phyloP scores from a whole-genome alignment of 2,888 invertebrate species.

The Hyalella azteca region DNA sequence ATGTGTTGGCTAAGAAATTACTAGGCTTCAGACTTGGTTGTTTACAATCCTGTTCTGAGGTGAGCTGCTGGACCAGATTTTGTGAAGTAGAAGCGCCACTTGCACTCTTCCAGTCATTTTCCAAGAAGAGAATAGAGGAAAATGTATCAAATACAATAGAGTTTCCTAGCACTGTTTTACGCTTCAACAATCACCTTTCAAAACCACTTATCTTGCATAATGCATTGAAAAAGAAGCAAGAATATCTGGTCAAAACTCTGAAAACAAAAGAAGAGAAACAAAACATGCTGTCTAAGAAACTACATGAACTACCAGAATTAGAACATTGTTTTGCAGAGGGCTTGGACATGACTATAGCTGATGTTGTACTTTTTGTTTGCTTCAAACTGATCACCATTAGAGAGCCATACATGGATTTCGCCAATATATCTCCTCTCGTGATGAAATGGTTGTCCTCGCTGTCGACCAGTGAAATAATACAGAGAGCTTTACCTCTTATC shows the following conservation, averaged over 20 bases:
- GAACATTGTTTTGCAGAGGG: conserved; percentile 83
- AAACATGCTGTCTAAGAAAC: conserved; percentile 35
- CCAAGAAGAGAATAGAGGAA: conserved; percentile 60
- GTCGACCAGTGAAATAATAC: conserved; percentile 53
- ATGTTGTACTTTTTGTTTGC: conserved; percentile 78
- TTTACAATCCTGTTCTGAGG: conserved; percentile 81
- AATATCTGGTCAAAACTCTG: conserved; percentile 40
- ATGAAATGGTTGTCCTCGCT: conserved; percentile 45
- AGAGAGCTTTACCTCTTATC: conserved; percentile 57
- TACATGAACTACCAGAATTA: conserved; percentile 59
- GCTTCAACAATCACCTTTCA: conserved; percentile 83
- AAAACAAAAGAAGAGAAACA: conserved; percentile 35
- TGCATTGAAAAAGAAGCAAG: conserved; percentile 75
- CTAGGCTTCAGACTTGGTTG: conserved; percentile 82
- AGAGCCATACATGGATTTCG: conserved; percentile 27
- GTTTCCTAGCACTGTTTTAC: conserved; percentile 74
- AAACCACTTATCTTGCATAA: conserved; percentile 87
- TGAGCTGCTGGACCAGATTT: conserved; percentile 88
- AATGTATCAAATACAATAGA: conserved; percentile 2
- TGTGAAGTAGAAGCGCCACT: conserved; percentile 81
- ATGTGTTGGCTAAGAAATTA: conserved; percentile 62
- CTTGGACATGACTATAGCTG: conserved; percentile 79
- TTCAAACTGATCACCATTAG: conserved; percentile 66
- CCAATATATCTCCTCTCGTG: conserved; percentile 60
- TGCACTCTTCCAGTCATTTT: conserved; percentile 65